Evolutionary conservation across 2,113 vertebrate species (phyloP), one percentile per base, ranked within the genome.

Genomic region (Struthio camelus): DNA sequence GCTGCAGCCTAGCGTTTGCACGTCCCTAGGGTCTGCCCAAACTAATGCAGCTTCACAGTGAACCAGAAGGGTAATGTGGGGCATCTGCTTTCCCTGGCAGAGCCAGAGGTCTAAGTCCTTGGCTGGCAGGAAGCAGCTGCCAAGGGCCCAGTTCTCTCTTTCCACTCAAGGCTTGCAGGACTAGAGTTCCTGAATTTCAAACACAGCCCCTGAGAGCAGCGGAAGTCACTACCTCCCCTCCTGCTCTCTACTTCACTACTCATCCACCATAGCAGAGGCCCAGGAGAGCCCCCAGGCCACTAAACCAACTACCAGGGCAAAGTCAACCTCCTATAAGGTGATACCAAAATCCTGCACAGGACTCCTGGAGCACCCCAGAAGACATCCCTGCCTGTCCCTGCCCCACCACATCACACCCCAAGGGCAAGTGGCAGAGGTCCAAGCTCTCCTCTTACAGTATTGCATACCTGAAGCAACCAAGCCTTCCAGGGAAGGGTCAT

Each of bases 81-180:
- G 5, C 2, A 4, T 7, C 14, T 5, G 1, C 11, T 69, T 53
- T 19, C 51, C 48, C 48, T 38, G 3, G 10, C 0, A 0, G 38
- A 54, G 18, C 54, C 23, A 4, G 44, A 6, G 44, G 44, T 46
- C 44, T 46, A 46, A 46, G 44, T 15, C 15, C 44, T 16, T 46
- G 44, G 44, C 44, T 46, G 44, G 44, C 6, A 23, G n/a, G 70
- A 87, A 2, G 27, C 23, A 42, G 40, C 34, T 34, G 15, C 19
- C 53, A 11, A 8, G 25, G 17, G 30, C 30, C 28, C 56, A 58
- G 30, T 30, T 34, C 56, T 7, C 56, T 7, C 30, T 30, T 58
- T 32, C 56, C 32, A 58, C 30, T 14, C 56, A 16, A 58, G 56
- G 17, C 56, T 32, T 32, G 19, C 32, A 58, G 56, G 56, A 30